Percentiles rank a stretch among this genome's conserved stretches.
phyloP scores from a whole-genome alignment of 2,113 vertebrate genomes.

The Hyperopisus bebe region DNA sequence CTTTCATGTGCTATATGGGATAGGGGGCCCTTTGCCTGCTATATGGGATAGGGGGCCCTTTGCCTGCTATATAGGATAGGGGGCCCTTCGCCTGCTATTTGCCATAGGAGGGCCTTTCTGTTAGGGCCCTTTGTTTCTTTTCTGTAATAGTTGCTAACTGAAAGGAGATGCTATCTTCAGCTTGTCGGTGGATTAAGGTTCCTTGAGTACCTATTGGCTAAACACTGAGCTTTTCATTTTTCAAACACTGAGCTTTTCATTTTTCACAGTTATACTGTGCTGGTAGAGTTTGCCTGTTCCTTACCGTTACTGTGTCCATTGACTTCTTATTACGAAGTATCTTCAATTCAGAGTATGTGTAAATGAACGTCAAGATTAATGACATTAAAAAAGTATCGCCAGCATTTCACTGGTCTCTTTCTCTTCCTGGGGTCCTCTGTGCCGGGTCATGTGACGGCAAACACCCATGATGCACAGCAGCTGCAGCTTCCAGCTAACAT shows the following conservation, averaged over 20 bases:
- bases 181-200: background rate
- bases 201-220: background rate
- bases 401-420: background rate
- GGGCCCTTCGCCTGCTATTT: too few relatives aligned
- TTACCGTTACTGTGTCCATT: background rate
- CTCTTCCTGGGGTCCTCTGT: background rate
- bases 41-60: background rate
- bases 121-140: background rate
- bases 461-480: background rate
- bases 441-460: background rate
- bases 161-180: too few relatives aligned
- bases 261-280: background rate
- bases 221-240: background rate
- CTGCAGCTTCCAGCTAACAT: background rate
- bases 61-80: background rate
- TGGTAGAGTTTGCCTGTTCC: background rate
- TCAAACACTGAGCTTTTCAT: background rate
- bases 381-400: background rate
- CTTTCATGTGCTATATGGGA: conserved; percentile 41
- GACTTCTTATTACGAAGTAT: background rate
- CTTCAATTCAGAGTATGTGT: background rate
- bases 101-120: background rate
- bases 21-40: fast-evolving
- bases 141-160: too few relatives aligned
- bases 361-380: background rate